phyloP scores from a whole-genome alignment of 92 coral and sea anemone species.

The Zoanthus sansibaricus region DNA sequence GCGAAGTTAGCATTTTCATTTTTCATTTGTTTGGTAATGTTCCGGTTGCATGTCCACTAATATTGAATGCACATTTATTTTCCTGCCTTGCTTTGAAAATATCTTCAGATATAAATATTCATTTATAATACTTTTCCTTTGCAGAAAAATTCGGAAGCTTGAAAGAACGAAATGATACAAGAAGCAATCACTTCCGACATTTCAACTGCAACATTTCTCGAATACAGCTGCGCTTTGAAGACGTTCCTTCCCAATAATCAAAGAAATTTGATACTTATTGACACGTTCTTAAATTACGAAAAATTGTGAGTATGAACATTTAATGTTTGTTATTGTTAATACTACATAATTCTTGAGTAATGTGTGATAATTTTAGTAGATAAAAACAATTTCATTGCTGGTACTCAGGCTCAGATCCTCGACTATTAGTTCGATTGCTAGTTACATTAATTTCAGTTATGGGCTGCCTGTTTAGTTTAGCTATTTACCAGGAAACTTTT shows the following conservation, averaged over 20 bases:
- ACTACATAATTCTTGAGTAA: too few relatives aligned
- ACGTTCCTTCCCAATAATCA: constrained; percentile 29
- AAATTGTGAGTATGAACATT: constrained; percentile 18
- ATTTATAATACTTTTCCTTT: neutral
- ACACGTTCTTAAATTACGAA: constrained; percentile 34
- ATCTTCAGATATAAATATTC: neutral
- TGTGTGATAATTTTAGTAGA: too few relatives aligned
- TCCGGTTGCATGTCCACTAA: neutral
- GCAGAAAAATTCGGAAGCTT: constrained; percentile 80
- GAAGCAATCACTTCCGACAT: constrained; percentile 45
- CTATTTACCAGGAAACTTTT: too few relatives aligned
- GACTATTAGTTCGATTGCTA: too few relatives aligned
- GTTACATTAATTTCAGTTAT: too few relatives aligned
- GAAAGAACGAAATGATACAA: constrained; percentile 78
- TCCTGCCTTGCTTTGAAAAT: neutral
- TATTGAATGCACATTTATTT: neutral
- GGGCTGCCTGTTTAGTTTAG: too few relatives aligned
- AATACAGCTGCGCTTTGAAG: constrained; percentile 39
- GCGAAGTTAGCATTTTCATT: constrained; percentile 4
- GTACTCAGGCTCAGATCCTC: too few relatives aligned
- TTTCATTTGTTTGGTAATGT: neutral
- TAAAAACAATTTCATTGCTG: too few relatives aligned
- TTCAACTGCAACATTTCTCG: constrained; percentile 33
- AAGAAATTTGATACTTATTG: constrained; percentile 33
- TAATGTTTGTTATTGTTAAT: neutral